phyloP scores from a whole-genome alignment of 2,888 invertebrate species.

The Gastrophysa polygoni region DNA sequence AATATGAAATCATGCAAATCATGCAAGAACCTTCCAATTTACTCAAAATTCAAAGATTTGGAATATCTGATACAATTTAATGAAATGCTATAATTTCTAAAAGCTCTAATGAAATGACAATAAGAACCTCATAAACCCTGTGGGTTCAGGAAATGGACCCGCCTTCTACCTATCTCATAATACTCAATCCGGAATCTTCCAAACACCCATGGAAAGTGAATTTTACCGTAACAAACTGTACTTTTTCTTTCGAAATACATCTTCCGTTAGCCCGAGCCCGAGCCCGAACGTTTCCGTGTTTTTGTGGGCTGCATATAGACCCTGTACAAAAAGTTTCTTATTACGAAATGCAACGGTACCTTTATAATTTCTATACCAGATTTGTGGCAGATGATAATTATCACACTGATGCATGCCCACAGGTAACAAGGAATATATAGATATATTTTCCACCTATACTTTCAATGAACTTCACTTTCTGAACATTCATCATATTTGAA shows the following conservation, averaged over 20 bases:
- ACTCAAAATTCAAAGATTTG: too few species aligned
- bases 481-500: too few species aligned
- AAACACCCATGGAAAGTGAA: slow-evolving; percentile 22
- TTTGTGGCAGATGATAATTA: slow-evolving; percentile 23
- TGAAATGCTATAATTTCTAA: not conserved
- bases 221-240: slow-evolving; percentile 28
- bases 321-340: slow-evolving; percentile 20
- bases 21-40: too few species aligned
- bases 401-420: not conserved
- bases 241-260: slow-evolving; percentile 25
- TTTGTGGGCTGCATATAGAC: slow-evolving; percentile 9
- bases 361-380: slow-evolving; percentile 26
- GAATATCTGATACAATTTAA: too few species aligned
- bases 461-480: too few species aligned
- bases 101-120: not conserved
- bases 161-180: slow-evolving; percentile 5
- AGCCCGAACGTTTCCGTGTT: slow-evolving; percentile 21
- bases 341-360: slow-evolving; percentile 31
- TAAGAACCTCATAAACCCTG: not conserved
- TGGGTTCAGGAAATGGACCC: not conserved
- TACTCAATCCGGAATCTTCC: slow-evolving; percentile 5
- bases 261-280: slow-evolving; percentile 16
- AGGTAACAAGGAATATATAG: too few species aligned
- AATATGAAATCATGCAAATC: too few species aligned
- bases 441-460: too few species aligned